Conservation (phyloP, 2,113 vertebrate genomes). For the Peromyscus maniculatus region DNA sequence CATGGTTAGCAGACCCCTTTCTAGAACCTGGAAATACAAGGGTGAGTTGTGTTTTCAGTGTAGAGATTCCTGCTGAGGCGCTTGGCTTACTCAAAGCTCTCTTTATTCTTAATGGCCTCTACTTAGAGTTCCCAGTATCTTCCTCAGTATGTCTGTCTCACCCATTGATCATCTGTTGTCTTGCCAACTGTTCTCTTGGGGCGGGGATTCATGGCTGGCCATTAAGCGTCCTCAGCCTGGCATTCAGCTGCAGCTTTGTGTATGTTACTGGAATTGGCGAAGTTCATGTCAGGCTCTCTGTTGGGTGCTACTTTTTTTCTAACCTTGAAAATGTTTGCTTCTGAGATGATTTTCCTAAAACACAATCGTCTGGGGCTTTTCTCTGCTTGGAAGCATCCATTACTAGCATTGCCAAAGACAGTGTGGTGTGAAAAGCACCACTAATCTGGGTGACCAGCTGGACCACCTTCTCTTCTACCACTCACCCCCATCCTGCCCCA, state of each 20-base stretch:
- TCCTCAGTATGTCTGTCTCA: background rate
- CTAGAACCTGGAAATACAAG: background rate
- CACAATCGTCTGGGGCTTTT: background rate
- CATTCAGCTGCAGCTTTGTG: background rate
- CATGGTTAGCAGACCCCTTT: background rate
- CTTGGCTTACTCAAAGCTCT: no score
- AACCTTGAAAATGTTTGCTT: background rate
- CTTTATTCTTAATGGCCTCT: background rate
- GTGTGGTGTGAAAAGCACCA: background rate
- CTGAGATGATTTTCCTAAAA: constrained; percentile 14
- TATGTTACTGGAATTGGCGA: background rate
- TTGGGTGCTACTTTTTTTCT: background rate
- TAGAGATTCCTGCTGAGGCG: background rate
- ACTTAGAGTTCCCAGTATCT: background rate
- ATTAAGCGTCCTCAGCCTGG: background rate
- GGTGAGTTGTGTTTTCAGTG: background rate
- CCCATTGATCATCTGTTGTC: background rate
- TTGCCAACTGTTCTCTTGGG: background rate
- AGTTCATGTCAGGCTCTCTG: background rate
- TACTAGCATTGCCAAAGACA: background rate
- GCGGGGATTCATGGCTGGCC: no score
- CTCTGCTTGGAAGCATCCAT: constrained; percentile 4
- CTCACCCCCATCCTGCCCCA: background rate
- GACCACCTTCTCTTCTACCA: accelerated
- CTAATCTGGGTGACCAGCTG: background rate